These are phyloP conservation scores for Boleophthalmus pectinirostris DNA, from an alignment of 2,113 vertebrate genomes.

Conservation along the genomic window DNA sequence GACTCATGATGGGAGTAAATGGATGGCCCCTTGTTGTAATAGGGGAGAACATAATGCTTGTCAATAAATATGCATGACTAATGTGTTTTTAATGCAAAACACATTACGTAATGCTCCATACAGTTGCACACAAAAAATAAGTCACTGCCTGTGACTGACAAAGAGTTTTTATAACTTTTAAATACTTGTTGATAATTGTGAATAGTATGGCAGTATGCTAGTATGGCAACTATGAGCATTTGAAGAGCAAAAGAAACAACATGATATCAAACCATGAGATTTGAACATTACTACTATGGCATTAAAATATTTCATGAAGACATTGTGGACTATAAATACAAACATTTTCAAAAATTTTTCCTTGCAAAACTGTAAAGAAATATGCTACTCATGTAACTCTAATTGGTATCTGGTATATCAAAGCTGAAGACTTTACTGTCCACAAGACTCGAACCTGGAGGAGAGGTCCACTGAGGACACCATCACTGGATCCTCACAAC, in stretches of 20 bases:
- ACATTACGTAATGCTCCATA: not conserved
- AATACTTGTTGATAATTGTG: not conserved
- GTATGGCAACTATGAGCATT: too few relatives aligned
- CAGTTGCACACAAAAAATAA: not conserved
- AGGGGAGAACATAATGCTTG: not conserved
- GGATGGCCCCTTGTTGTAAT: not conserved
- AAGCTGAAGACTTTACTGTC: slow-evolving; percentile 25
- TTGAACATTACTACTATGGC: not conserved
- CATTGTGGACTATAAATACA: too few relatives aligned
- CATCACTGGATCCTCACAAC: not conserved
- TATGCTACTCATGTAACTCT: not conserved
- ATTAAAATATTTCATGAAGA: not conserved
- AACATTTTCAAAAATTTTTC: not conserved
- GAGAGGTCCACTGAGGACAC: slow-evolving; percentile 49
- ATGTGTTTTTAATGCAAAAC: not conserved
- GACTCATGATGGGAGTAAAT: slow-evolving; percentile 1
- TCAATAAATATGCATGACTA: not conserved
- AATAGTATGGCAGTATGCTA: too few relatives aligned
- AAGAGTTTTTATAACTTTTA: not conserved
- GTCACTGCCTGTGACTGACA: too few relatives aligned
- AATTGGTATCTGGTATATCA: slow-evolving; percentile 7
- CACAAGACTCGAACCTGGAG: slow-evolving; percentile 31
- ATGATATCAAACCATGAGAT: not conserved
- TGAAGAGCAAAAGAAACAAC: too few relatives aligned
- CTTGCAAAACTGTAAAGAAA: not conserved